phyloP scores from a whole-genome alignment of 1,140 invertebrate genomes.

The Amphibalanus amphitrite region DNA sequence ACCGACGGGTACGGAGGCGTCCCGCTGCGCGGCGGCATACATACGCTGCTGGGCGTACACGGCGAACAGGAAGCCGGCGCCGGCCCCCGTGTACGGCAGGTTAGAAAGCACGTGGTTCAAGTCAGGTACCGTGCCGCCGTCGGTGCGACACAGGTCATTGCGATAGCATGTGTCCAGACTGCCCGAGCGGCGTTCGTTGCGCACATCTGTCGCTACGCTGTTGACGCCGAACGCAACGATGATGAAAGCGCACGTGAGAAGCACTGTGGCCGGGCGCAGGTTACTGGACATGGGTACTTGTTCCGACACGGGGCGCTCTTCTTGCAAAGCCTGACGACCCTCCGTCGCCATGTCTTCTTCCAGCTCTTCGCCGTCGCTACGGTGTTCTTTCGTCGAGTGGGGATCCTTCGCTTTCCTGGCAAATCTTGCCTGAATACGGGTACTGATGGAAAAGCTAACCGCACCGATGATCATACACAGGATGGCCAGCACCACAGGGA shows the following conservation, averaged over 20 bases:
- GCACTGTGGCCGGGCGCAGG: not conserved
- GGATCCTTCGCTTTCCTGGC: too few species aligned
- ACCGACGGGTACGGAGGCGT: conserved; percentile 29
- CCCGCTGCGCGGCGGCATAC: not conserved
- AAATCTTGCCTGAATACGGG: too few species aligned
- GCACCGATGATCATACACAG: not conserved
- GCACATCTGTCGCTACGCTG: not conserved
- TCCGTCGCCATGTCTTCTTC: too few species aligned
- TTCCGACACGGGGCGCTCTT: too few species aligned
- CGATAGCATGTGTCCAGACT: conserved; percentile 81
- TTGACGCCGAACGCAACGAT: not conserved
- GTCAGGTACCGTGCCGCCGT: conserved; percentile 48
- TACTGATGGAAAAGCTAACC: not conserved
- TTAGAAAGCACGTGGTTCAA: conserved; percentile 79
- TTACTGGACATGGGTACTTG: not conserved
- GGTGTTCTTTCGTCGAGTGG: too few species aligned
- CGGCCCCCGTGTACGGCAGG: conserved; percentile 65
- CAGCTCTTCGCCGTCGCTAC: too few species aligned
- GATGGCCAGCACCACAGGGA: not conserved
- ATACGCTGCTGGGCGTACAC: conserved; percentile 14
- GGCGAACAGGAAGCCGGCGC: conserved; percentile 36
- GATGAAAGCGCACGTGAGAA: not conserved
- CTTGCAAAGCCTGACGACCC: too few species aligned
- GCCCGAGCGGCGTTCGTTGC: conserved; percentile 38
- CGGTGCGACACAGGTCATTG: conserved; percentile 73